Base-by-base conservation (phyloP, 2,797 vertebrate genomes). In the Sandelia bainsii region DNA sequence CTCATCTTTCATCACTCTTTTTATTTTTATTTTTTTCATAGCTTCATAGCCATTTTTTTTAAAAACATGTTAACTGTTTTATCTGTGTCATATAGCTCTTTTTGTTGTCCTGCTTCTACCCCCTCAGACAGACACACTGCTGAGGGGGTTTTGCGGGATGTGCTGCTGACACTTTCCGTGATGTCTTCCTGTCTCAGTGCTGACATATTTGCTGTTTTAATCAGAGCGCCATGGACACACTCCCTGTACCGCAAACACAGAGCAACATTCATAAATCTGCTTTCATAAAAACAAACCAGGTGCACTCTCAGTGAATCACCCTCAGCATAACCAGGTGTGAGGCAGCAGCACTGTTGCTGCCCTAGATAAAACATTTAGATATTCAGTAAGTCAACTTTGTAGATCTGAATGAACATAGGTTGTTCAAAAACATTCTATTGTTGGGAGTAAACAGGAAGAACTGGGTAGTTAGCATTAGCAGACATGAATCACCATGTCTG, bases 261-360 rank as follows among this genome's bases (percentile, higher is more conserved):
- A 62, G 68, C 27, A 44, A 52, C 70, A 63, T 80, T 89, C 62
- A 84, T 52, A 69, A 76, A 75, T 74, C 56, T 71, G 69, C 59
- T 59, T 80, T 70, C 66, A 79, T 62, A 56, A 74, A 83, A 71
- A 67, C 70, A 44, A 70, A 81, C 79, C 87, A 87, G 88, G 85
- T 89, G 84, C 71, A 50, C 51, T 22, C 6, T 16, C 1, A 16
- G 67, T 87, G 81, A 89, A 72, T 88, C 87, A 86, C 52, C 56
- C 45, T 39, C 49, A 20, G 17, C 11, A 3, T 17, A 52, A 63
- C 72, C 87, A 89, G 84, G 75, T 89, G 83, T 84, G 66, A 75
- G 32, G 46, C n/a, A 3, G 49, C 66, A 13, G 17, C 11, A 34
- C 48, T 42, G 52, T 22, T 23, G 14, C n/a, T 48, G n/a, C 8